A percentile compares a stretch with the other conserved stretches of the same genome.
Evolutionary conservation across 2,888 invertebrate species (phyloP).

Genomic region (Malachius bipustulatus): DNA sequence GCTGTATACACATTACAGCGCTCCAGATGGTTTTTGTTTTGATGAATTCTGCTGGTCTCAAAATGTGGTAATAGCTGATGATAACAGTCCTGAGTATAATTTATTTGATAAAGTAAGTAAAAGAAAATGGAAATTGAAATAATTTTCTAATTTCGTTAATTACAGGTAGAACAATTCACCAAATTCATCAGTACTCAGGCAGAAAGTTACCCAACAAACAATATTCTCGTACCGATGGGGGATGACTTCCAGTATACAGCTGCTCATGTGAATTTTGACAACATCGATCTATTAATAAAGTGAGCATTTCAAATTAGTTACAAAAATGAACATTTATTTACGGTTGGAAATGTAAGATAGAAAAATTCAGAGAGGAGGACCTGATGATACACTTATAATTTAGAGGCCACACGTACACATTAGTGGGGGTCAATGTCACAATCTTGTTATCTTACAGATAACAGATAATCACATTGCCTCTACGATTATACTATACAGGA

Average conservation of each 20-base stretch:
- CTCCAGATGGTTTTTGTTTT: conserved; percentile 50
- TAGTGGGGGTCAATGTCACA: no score
- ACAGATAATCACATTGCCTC: no score
- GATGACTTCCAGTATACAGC: conserved; percentile 51
- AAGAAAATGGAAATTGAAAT: no score
- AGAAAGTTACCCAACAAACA: conserved; percentile 39
- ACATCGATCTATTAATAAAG: conserved; percentile 44
- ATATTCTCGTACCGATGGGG: conserved; percentile 54
- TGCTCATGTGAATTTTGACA: conserved; percentile 46
- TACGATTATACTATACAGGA: no score
- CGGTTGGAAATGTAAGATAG: no score
- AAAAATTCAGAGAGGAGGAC: no score
- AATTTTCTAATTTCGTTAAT: conserved; percentile 10
- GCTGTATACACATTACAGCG: conserved; percentile 37
- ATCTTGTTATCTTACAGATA: no score
- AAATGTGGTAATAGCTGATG: conserved; percentile 44
- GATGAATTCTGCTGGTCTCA: conserved; percentile 45
- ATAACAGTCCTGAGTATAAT: conserved; percentile 45
- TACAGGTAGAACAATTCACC: conserved; percentile 30
- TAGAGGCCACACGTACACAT: no score
- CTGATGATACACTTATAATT: no score
- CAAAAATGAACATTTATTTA: no score
- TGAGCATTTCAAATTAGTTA: no score
- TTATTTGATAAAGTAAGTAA: conserved; percentile 29
- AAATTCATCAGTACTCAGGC: conserved; percentile 29